Evolutionary conservation across 2,888 invertebrate species (phyloP), one percentile per base, ranked within the genome.

Genomic region (Arenicola marina): DNA sequence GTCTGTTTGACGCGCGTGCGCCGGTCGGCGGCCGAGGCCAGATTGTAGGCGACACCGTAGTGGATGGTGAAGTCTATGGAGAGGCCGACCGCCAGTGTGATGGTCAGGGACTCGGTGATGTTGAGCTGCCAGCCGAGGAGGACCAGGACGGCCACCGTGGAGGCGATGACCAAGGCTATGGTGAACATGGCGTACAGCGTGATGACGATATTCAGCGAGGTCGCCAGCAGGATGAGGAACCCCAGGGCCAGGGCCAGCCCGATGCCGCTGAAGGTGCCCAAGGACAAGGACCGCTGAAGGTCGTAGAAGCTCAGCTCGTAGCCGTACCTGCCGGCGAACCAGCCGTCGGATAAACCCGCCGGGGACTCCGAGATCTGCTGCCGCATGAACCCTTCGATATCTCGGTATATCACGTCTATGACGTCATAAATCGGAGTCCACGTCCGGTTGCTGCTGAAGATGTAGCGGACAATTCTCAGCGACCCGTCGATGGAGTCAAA

Each of bases 1-100:
- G 68, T 57, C 44, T 69, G 73, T 29, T 72, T 69, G 1, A 80
- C 78, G 4, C 79, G 71, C 63, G 71, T 72, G 56, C 77, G 74
- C 1, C 78, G 71, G 57, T 76, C 77, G 29, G 76, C 86, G 85
- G 72, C 88, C 84, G 73, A 88, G 74, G 64, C 75, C 46, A 83
- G 72, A 63, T 78, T 62, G 72, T 92, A 96, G 77, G 92, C 92
- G 67, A 95, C 89, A 57, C 91, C 91, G 79, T 94, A 94, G 83
- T 96, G 95, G 61, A 96, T 86, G 83, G 93, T 93, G 80, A 94
- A 95, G 85, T 97, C 97, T 33, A 95, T 92, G 18, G 95, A 91
- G 75, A 97, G 87, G 18, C 96, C 97, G 71, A 97, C 93, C 4
- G 95, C 93, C 4, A 95, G 91, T 7, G 94, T 92, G 62, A 97